A percentile compares a stretch with the other conserved stretches of the same genome.
These are phyloP conservation scores for Enteromius paludinosus DNA, from an alignment of 2,797 vertebrate species.

Conservation along the genomic window DNA sequence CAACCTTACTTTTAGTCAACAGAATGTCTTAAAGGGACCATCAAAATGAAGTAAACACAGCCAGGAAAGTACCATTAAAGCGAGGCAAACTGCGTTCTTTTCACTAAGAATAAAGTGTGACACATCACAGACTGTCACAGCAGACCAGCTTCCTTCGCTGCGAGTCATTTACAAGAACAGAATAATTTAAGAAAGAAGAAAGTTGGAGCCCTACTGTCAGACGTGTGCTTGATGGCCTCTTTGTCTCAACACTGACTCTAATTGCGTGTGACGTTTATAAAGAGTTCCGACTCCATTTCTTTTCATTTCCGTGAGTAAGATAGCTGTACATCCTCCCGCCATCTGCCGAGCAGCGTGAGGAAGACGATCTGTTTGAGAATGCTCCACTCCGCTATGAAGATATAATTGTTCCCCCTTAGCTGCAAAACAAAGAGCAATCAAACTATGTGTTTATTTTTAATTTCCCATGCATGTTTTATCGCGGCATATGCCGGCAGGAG, in stretches of 20 bases:
- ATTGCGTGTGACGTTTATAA: slow-evolving; percentile 70
- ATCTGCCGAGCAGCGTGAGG: slow-evolving; percentile 68
- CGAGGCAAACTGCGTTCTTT: not conserved
- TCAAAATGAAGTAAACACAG: no score
- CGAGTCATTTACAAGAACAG: slow-evolving; percentile 40
- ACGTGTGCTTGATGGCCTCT: slow-evolving; percentile 48
- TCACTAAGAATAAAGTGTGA: slow-evolving; percentile 6
- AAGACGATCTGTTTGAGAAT: slow-evolving; percentile 64
- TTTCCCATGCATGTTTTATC: slow-evolving; percentile 72
- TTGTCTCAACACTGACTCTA: slow-evolving; percentile 62
- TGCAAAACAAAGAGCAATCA: slow-evolving; percentile 74
- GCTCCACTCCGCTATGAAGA: slow-evolving; percentile 72
- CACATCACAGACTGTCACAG: slow-evolving; percentile 26
- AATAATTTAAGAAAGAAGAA: slow-evolving; percentile 39
- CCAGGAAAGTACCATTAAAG: not conserved
- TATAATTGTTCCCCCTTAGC: slow-evolving; percentile 73
- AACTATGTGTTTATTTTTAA: slow-evolving; percentile 73
- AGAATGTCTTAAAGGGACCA: no score
- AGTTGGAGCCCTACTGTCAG: slow-evolving; percentile 41
- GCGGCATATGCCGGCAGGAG: slow-evolving; percentile 64
- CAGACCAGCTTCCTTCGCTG: slow-evolving; percentile 26
- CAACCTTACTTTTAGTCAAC: no score
- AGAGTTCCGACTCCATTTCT: slow-evolving; percentile 69
- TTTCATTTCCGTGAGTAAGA: slow-evolving; percentile 72
- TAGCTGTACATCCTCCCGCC: slow-evolving; percentile 70